Evolutionary conservation across 2,888 invertebrate genomes (phyloP), one percentile per base, ranked within the genome.

Genomic region (Caradrina clavipalpis): DNA sequence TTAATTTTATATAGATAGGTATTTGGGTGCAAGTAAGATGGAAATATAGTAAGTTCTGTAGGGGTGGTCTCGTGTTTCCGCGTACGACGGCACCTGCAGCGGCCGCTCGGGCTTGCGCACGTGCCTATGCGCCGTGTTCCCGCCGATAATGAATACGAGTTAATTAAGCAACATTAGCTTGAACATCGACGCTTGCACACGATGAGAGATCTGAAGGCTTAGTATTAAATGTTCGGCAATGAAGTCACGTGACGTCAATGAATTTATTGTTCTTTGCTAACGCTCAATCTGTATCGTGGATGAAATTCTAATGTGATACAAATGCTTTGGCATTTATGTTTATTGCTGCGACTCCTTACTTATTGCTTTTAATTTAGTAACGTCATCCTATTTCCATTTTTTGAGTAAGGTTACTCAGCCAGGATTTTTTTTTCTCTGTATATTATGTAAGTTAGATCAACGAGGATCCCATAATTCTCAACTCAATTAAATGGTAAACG

Each of bases 141-240:
- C 69, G 70, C 83, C 90, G 91, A 91, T 95, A 95, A 94, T 95
- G 95, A 94, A 95, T 94, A 95, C 95, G 92, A 95, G 94, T 95
- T 95, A 95, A 95, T 95, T 95, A 95, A 95, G 89, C 90, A 88
- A 93, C 94, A 94, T 95, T 95, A 95, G 94, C 89, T 87, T 83
- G 88, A 91, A 94, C 95, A 94, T 91, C 89, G 93, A 89, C 92
- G 94, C 93, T 92, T 93, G 89, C 95, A 94, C 95, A 95, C 95
- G 94, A 93, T 88, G 94, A 86, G 82, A 88, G 95, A 95, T 95
- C 57, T 87, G 78, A 45, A 17, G 17, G 45, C 17, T 5, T 45
- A 45, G 45, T 45, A 17, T 15, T 4, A 45, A 39, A 39, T 39
- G 39, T 11, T 8, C 3, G 45, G 45, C 17, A 45, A 45, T 45